Evolutionary conservation across 2,888 invertebrate genomes (phyloP).

Genomic region (Dilophus febrilis): DNA sequence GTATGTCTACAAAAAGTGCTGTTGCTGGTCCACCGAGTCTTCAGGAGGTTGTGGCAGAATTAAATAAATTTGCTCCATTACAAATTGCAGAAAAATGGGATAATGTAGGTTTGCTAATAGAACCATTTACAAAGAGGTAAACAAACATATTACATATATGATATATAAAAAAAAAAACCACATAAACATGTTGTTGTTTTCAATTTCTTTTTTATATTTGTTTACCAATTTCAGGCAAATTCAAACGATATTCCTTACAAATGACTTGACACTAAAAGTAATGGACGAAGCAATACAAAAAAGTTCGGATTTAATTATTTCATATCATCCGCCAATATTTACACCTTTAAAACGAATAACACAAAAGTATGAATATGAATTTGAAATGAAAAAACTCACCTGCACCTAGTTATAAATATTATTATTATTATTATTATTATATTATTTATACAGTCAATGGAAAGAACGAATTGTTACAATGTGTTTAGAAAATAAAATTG

Average conservation of each 20-base stretch:
- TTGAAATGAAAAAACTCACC: too few species aligned
- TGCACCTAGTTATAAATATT: conserved; percentile 1
- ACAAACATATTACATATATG: too few species aligned
- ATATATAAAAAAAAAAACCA: not conserved
- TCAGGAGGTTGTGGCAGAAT: conserved; percentile 33
- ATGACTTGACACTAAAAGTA: conserved; percentile 81
- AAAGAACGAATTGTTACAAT: conserved; percentile 64
- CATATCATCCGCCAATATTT: conserved; percentile 95
- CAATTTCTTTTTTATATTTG: conserved; percentile 13
- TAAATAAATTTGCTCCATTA: conserved; percentile 54
- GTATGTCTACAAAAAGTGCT: too few species aligned
- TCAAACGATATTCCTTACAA: conserved; percentile 61
- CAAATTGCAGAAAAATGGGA: conserved; percentile 76
- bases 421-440: not conserved
- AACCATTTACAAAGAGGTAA: conserved; percentile 47
- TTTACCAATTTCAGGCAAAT: conserved; percentile 27
- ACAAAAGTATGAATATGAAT: conserved; percentile 45
- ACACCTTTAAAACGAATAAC: conserved; percentile 62
- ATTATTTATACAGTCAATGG: conserved; percentile 36
- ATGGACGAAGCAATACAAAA: conserved; percentile 58
- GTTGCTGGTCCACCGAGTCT: too few species aligned
- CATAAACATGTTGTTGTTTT: not conserved
- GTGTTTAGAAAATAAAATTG: conserved; percentile 69
- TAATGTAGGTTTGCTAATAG: conserved; percentile 81
- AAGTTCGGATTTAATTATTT: conserved; percentile 62